These are phyloP conservation scores for Scotopteryx bipunctaria DNA, from an alignment of 2,888 invertebrate species.

Conservation along the genomic window DNA sequence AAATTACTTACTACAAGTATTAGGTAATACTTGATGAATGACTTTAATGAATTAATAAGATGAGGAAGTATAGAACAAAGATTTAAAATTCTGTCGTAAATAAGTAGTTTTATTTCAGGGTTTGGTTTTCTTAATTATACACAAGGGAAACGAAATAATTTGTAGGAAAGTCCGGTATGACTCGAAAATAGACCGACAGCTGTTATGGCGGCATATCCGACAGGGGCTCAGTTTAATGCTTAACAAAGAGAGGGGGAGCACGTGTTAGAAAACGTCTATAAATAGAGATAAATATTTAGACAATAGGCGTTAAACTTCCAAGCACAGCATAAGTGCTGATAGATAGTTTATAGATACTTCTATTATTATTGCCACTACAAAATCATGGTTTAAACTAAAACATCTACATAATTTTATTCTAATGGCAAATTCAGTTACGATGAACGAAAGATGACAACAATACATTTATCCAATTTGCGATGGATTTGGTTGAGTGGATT, in stretches of 20 bases:
- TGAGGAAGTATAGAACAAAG: conserved; percentile 4
- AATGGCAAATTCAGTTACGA: no score
- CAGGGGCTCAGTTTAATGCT: conserved; percentile 60
- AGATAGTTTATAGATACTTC: neutral
- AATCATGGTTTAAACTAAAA: neutral
- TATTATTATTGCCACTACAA: neutral
- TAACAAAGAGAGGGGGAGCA: conserved; percentile 49
- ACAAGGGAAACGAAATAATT: conserved; percentile 34
- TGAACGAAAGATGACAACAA: neutral
- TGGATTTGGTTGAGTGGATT: conserved; percentile 11
- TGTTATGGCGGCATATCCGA: conserved; percentile 67
- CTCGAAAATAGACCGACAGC: conserved; percentile 77
- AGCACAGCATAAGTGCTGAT: conserved; percentile 6
- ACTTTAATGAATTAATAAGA: no score
- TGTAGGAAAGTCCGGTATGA: conserved; percentile 59
- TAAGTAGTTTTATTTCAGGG: conserved; percentile 9
- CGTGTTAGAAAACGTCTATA: conserved; percentile 47
- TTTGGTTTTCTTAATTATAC: conserved; percentile 25
- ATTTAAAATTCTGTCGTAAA: conserved; percentile 19
- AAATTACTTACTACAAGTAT: no score
- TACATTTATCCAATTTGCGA: conserved; percentile 12
- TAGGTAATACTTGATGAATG: no score
- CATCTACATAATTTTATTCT: neutral
- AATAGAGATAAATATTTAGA: conserved; percentile 35
- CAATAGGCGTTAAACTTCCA: conserved; percentile 26